phyloP scores from a whole-genome alignment of 2,888 invertebrate species.

The Drosophila austrosaltans region DNA sequence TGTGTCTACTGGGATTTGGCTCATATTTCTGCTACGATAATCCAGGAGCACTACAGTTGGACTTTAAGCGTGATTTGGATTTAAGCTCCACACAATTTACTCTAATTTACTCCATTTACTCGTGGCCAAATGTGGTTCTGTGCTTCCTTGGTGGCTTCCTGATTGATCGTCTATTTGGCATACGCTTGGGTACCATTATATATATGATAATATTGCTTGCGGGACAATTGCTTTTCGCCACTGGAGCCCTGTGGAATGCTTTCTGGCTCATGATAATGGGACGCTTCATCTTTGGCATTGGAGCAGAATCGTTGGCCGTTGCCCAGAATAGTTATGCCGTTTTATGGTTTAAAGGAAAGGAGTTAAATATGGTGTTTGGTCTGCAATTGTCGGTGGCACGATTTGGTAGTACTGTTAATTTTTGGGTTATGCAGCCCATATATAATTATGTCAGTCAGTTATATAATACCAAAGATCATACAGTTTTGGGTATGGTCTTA shows the following conservation, averaged over 20 bases:
- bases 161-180: slow-evolving; percentile 97
- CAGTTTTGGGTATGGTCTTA: slow-evolving; percentile 91
- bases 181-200: slow-evolving; percentile 94
- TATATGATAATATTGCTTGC: slow-evolving; percentile 93
- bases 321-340: slow-evolving; percentile 99
- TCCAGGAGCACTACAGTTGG: slow-evolving; percentile 95
- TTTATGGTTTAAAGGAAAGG: slow-evolving; percentile 98
- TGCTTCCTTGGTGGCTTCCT: slow-evolving; percentile 98
- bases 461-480: slow-evolving; percentile 86
- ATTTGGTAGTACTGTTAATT: slow-evolving; percentile 97
- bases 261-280: slow-evolving; percentile 97
- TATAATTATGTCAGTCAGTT: slow-evolving; percentile 89
- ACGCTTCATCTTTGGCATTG: slow-evolving; percentile 97
- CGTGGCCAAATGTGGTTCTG: slow-evolving; percentile 98
- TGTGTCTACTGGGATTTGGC: slow-evolving; percentile 98
- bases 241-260: slow-evolving; percentile 91
- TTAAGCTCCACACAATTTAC: slow-evolving; percentile 93
- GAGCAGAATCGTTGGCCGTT: slow-evolving; percentile 97
- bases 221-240: slow-evolving; percentile 95
- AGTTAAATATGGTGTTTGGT: slow-evolving; percentile 99
- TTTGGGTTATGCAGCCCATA: slow-evolving; percentile 95
- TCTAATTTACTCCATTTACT: slow-evolving; percentile 95
- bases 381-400: slow-evolving; percentile 97
- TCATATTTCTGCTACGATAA: slow-evolving; percentile 99
- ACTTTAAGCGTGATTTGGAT: slow-evolving; percentile 91